Base-by-base conservation (phyloP, 2,888 invertebrate genomes). In the Phania funesta region DNA sequence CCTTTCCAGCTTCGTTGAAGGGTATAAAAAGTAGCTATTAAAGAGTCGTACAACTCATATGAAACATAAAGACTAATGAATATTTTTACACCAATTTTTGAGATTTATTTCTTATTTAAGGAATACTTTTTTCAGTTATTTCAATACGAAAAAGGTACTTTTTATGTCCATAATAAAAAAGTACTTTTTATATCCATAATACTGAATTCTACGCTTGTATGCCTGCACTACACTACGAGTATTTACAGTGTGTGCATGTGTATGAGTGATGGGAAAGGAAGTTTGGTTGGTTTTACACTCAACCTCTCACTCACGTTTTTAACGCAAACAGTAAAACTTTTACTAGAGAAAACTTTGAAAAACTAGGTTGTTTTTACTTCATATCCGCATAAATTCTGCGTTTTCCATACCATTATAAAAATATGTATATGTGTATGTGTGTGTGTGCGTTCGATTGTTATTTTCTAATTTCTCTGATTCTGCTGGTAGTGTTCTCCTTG, bases 321-420 rank as follows among this genome's bases (percentile, higher is more conserved):
- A 6, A 24, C 54, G 13, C 7, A 48, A 29, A 75, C 58, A 60
- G 60, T 74, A 60, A 78, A 68, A 78, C 68, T 78, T 82, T 78
- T 44, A 78, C 64, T 74, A 50, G 48, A 70, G 75, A 29, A 74
- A 77, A 68, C 38, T 68, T 76, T 46, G 44, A 62, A 76, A 81
- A 76, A 71, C 67, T 76, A 71, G 76, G 76, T 62, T 76, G 65
- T 52, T 41, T 56, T 29, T n/a, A 35, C 16, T 62, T 9, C 29
- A 50, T 26, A 64, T 16, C 16, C 64, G 18, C 67, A 64, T 58
- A 80, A 83, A 80, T 76, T 80, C 73, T 80, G 80, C 80, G 83
- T 80, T 83, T 70, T 62, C 26, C 38, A 50, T 52, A 20, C 35
- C 44, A 26, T 11, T 11, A n/a, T 52, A 52, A 35, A 50, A 8